Evolutionary conservation across 2,113 vertebrate genomes (phyloP).

Genomic region (Prionailurus bengalensis): DNA sequence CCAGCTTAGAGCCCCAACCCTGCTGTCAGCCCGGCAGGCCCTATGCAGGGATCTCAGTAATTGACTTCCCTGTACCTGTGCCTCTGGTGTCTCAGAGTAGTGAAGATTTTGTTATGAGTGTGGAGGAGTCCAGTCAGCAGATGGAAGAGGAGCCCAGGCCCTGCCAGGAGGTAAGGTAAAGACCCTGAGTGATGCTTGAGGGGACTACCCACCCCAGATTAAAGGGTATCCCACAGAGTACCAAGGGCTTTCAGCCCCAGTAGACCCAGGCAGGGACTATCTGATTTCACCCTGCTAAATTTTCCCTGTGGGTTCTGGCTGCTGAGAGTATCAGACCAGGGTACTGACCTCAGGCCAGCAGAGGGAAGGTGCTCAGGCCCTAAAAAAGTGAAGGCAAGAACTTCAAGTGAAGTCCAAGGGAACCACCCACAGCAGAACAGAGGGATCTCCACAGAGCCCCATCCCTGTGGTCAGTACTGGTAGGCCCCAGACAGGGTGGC

Average conservation of each 20-base stretch:
- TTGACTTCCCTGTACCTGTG: not conserved
- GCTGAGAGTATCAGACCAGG: not conserved
- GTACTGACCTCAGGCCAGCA: not conserved
- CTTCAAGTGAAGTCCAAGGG: not conserved
- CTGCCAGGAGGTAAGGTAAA: not conserved
- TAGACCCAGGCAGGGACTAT: not conserved
- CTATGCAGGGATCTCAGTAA: not conserved
- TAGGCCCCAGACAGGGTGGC: not conserved
- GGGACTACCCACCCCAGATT: not conserved
- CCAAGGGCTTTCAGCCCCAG: not conserved
- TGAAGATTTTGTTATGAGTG: not conserved
- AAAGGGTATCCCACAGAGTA: not conserved
- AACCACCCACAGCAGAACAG: not conserved
- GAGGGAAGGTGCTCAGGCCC: not conserved
- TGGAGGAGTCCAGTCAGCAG: not conserved
- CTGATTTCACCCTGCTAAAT: not conserved
- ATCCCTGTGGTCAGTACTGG: not conserved
- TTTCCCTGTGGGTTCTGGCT: not conserved
- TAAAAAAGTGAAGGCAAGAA: not conserved
- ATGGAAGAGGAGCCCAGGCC: not conserved
- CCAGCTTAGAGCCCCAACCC: not conserved
- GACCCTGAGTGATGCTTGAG: not conserved
- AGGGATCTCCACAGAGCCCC: not conserved
- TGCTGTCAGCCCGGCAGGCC: not conserved
- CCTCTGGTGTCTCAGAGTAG: not conserved